Percentiles rank a stretch among this genome's conserved stretches.
Evolutionary conservation across 2,113 vertebrate species (phyloP).

Genomic region (Garra rufa): DNA sequence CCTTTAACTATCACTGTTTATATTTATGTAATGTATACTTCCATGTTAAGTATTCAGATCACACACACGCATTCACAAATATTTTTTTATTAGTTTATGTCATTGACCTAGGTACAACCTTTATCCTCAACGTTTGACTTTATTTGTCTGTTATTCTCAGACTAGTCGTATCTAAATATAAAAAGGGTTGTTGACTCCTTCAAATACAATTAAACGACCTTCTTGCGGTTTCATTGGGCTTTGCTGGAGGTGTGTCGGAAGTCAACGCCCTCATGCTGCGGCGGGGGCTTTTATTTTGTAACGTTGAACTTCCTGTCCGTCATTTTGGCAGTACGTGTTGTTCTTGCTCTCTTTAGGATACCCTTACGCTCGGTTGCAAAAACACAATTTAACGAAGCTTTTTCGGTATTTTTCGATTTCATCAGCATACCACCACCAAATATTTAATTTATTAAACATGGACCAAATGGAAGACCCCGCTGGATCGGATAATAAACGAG

Average conservation of each 20-base stretch:
- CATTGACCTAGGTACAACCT: too few relatives aligned
- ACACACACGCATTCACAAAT: too few relatives aligned
- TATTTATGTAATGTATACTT: too few relatives aligned
- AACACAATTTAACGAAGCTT: neutral
- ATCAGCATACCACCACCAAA: neutral
- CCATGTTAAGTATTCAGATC: too few relatives aligned
- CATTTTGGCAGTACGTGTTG: slow-evolving; percentile 8
- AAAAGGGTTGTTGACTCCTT: neutral
- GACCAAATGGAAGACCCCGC: slow-evolving; percentile 37
- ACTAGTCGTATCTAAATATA: neutral
- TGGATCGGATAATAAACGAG: slow-evolving; percentile 40
- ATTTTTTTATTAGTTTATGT: too few relatives aligned
- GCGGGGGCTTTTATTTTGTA: slow-evolving; percentile 16
- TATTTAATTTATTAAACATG: slow-evolving; percentile 22
- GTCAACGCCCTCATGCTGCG: neutral
- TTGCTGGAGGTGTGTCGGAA: neutral
- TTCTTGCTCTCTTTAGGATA: neutral
- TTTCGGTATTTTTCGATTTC: neutral
- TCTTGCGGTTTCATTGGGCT: neutral
- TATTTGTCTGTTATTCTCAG: neutral
- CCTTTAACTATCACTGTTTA: too few relatives aligned
- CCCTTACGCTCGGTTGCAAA: neutral
- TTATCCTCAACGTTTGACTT: neutral
- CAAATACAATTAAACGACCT: neutral
- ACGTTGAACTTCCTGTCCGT: slow-evolving; percentile 22